Conservation (phyloP, 2,797 vertebrate genomes). For the Microhierax caerulescens region DNA sequence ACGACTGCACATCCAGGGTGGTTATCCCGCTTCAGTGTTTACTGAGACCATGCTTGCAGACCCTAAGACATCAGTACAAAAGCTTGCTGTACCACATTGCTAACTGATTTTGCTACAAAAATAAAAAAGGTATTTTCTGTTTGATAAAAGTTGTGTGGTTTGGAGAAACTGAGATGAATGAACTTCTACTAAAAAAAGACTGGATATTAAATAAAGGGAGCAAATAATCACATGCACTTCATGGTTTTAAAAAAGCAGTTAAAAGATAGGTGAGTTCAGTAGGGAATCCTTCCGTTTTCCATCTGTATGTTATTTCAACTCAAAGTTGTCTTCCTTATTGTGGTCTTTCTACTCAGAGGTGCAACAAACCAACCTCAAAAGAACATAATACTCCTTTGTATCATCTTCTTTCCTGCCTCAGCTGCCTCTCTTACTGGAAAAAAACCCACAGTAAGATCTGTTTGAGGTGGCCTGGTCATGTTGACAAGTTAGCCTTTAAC, state of each 20-base stretch:
- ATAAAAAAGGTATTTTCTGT: neutral
- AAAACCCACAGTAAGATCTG: neutral
- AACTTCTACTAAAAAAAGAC: neutral
- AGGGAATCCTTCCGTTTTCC: conserved; percentile 3
- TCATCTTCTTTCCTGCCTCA: neutral
- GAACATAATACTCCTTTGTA: neutral
- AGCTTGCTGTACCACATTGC: neutral
- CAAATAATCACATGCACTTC: neutral
- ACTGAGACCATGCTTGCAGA: neutral
- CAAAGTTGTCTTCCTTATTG: neutral
- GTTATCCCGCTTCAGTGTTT: neutral
- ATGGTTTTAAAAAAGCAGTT: neutral
- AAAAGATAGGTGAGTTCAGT: neutral
- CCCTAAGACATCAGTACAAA: neutral
- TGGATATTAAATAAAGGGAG: neutral
- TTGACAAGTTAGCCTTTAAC: neutral
- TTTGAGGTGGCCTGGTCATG: conserved; percentile 24
- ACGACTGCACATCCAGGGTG: neutral
- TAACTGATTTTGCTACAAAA: neutral
- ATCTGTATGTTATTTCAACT: neutral
- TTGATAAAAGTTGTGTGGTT: neutral
- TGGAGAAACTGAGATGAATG: neutral
- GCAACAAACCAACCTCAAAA: neutral
- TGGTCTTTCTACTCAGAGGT: neutral
- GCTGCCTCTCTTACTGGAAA: neutral